These are phyloP conservation scores for Proterorhinus semilunaris DNA, from an alignment of 2,113 vertebrate species.

Conservation along the genomic window DNA sequence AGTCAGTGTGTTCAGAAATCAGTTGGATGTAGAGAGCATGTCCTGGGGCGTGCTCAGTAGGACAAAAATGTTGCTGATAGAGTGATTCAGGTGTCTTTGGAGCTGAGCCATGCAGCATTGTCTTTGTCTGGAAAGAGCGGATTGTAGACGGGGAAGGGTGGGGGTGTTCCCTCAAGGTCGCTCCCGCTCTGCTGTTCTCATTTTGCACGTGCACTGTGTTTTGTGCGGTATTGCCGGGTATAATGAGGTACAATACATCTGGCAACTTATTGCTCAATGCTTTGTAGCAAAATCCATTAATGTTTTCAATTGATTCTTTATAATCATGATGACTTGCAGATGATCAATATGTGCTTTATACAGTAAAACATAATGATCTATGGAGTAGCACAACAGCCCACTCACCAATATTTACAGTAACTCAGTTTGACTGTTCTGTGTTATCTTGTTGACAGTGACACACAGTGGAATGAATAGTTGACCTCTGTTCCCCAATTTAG, in stretches of 20 bases:
- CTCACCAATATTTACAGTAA: not conserved
- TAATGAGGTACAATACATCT: not conserved
- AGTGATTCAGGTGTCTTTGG: conserved; percentile 45
- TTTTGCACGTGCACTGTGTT: conserved; percentile 25
- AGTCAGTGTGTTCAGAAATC: not conserved
- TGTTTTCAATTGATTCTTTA: no score
- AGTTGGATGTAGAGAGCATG: not conserved
- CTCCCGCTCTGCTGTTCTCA: conserved; percentile 14
- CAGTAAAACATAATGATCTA: not conserved
- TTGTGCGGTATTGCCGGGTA: not conserved
- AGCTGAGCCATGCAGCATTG: conserved; percentile 53
- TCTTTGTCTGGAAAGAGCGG: conserved; percentile 64
- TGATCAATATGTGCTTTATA: conserved; percentile 1
- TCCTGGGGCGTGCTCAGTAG: conserved; percentile 1
- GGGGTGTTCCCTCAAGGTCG: conserved; percentile 64
- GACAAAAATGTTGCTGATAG: conserved; percentile 52
- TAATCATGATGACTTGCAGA: not conserved
- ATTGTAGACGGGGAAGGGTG: conserved; percentile 30
- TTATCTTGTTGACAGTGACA: conserved; percentile 12
- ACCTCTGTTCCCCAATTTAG: conserved; percentile 45
- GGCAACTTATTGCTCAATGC: not conserved
- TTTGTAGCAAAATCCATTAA: not conserved
- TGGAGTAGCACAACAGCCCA: not conserved
- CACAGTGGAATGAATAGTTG: conserved; percentile 21
- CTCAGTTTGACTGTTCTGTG: conserved; percentile 14